Evolutionary conservation across 2,113 vertebrate species (phyloP), one percentile per base, ranked within the genome.

Genomic region (Myrmecobius fasciatus): DNA sequence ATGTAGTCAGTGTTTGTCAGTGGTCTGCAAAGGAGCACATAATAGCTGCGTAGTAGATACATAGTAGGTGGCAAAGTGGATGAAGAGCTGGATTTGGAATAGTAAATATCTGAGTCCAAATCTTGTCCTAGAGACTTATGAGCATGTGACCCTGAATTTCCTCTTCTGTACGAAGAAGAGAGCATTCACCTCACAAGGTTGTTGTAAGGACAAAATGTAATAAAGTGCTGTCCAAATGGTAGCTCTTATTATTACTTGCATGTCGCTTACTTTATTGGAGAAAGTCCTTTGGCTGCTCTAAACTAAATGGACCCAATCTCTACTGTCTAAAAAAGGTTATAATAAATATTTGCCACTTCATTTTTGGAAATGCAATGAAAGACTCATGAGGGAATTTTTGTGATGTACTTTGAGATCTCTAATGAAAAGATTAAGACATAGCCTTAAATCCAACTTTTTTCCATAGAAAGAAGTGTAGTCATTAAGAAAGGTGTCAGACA

Each of bases 211-310:
- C 31, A 75, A 36, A 75, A 75, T 75, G 14, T n/a, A n/a, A n/a
- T 67, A 67, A 67, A 10, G 26, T 36, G 3, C 11, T 67, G 26
- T 60, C 9, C 26, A 60, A 60, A 67, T 36, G 31, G 3, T 67
- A 36, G 28, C 12, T 67, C 31, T 67, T 36, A 36, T 67, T 67
- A 67, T 36, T 67, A 56, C 24, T 36, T 14, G 56, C 4, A 36
- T 67, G 10, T 36, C 36, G 28, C 12, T 67, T 36, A 3, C 28
- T 67, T 67, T 36, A 36, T 14, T 67, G 31, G 56, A 67, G 17
- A 51, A 96, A 96, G 89, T 90, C 25, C 53, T 88, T 93, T 92
- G 94, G 53, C 48, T 25, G 93, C 91, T 11, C 48, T 89, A 93
- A 92, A 22, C 89, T 54, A 51, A 43, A 60, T 93, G 91, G 91